Base-by-base conservation (phyloP, 2,113 vertebrate genomes). In the Mandrillus leucophaeus region DNA sequence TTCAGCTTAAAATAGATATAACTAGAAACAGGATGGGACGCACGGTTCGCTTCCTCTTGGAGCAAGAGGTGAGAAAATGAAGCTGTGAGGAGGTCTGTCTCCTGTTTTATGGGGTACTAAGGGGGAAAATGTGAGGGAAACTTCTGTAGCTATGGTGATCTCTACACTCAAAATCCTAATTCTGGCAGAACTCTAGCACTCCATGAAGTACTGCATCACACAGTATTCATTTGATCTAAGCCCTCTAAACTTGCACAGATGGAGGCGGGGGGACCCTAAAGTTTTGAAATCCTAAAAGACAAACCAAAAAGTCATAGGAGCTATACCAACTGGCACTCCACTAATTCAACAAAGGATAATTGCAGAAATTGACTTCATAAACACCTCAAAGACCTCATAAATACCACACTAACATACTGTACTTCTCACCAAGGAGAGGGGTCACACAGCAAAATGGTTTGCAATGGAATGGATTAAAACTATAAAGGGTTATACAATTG, bases 331-430 rank as follows among this genome's bases (percentile, higher is more conserved):
- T 45, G 8, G 59, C 22, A n/a, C 18, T 81, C 81, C 11, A 52
- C n/a, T 85, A 83, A 97, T 89, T 97, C 95, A 94, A 96, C 91
- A 96, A 90, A 95, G n/a, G 48, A 66, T 88, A 95, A 95, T 0
- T 59, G 45, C 16, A 72, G 22, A 90, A 97, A 79, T 40, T 95
- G 80, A n/a, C 8, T 78, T 61, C 48, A 87, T 55, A 85, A 91
- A 96, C 73, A 92, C 11, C 61, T 64, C 61, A 64, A 64, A 64
- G 81, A n/a, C 14, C 70, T 64, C 50, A 88, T 50, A 86, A 91
- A 96, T 78, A 92, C 8, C 45, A 81, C 25, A 94, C 76, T 95
- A 64, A 64, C 35, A 93, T 66, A 92, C 43, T 81, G n/a, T 89
- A 81, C 83, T 79, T 96, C 83, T 82, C 73, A 93, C 30, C 38